These are phyloP conservation scores for Campodea augens DNA, from an alignment of 1,140 invertebrate genomes.

Conservation along the genomic window DNA sequence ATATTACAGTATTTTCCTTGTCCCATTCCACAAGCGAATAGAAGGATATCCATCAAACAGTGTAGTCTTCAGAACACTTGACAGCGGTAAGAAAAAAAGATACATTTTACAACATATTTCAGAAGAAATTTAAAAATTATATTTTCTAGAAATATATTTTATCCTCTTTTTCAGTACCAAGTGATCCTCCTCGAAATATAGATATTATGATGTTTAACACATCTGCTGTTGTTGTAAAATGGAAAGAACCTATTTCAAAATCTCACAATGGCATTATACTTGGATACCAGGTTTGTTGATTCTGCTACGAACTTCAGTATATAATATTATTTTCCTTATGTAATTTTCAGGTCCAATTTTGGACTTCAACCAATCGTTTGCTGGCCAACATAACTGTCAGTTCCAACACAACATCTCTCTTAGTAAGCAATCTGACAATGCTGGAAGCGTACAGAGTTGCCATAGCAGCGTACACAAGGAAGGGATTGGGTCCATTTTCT, in stretches of 20 bases:
- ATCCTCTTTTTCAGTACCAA: no score
- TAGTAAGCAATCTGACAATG: conserved; percentile 38
- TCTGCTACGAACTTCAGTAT: no score
- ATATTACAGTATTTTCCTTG: conserved; percentile 54
- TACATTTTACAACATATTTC: no score
- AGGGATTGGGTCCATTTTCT: conserved; percentile 49
- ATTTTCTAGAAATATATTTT: no score
- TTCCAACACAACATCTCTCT: conserved; percentile 30
- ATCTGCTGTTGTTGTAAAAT: conserved; percentile 57
- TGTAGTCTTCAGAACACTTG: conserved; percentile 40
- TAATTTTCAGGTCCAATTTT: no score
- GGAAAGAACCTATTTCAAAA: conserved; percentile 49
- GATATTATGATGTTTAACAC: conserved; percentile 56
- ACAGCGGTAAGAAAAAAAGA: no score
- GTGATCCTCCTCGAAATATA: conserved; percentile 53
- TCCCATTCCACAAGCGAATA: conserved; percentile 55
- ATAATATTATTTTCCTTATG: no score
- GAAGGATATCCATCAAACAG: conserved; percentile 60
- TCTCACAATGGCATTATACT: conserved; percentile 50
- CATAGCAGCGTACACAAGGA: conserved; percentile 48
- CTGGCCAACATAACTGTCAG: conserved; percentile 37
- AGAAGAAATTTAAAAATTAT: no score
- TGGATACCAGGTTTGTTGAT: conserved; percentile 32
- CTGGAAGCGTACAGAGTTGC: conserved; percentile 42
- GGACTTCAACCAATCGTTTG: conserved; percentile 11